phyloP scores from a whole-genome alignment of 2,797 vertebrate species.

The Protonibea diacanthus region DNA sequence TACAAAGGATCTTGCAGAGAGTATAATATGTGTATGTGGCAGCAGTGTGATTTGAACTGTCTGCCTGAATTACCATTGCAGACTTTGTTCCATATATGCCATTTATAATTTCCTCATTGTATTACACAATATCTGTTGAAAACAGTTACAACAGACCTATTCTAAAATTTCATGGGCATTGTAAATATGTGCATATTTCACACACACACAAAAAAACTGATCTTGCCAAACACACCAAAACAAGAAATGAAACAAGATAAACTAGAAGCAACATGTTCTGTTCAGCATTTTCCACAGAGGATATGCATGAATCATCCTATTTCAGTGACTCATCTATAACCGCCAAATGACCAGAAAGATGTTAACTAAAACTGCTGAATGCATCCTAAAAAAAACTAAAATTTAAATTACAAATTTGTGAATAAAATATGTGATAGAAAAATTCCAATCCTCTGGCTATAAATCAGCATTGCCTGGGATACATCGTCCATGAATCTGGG shows the following conservation, averaged over 20 bases:
- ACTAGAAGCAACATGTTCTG: constrained; percentile 4
- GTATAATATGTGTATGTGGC: constrained; percentile 10
- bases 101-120: constrained; percentile 22
- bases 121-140: constrained; percentile 5
- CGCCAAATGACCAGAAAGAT: neutral
- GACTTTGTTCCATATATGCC: constrained; percentile 2
- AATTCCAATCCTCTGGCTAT: constrained; percentile 7
- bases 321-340: constrained; percentile 10
- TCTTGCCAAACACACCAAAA: constrained; percentile 41
- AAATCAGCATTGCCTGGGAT: constrained; percentile 13
- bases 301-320: constrained; percentile 2
- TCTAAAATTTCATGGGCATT: neutral
- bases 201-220: neutral
- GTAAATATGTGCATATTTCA: neutral
- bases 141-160: constrained; percentile 2
- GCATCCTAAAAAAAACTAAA: neutral
- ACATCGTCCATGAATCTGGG: constrained; percentile 24
- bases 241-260: constrained; percentile 58
- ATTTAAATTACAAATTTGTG: neutral
- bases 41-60: neutral
- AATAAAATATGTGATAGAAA: constrained; percentile 18
- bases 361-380: constrained; percentile 4
- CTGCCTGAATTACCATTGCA: constrained; percentile 20
- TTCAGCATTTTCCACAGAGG: constrained; percentile 21
- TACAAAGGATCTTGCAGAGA: constrained; percentile 38